Conservation (phyloP, 2,888 invertebrate species). For the Calephelis perditalis region DNA sequence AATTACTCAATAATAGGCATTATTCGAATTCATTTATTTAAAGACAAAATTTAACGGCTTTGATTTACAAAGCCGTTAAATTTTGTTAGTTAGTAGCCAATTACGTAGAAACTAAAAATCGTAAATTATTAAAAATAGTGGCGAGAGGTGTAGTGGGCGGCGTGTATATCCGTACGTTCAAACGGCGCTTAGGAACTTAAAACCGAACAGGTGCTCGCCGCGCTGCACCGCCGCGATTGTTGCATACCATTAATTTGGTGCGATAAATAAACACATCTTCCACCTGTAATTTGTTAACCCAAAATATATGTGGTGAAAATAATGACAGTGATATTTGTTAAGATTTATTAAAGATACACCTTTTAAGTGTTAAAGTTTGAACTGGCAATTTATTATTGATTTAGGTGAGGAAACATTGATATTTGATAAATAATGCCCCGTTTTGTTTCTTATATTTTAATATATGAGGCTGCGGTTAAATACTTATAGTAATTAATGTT, state of each 20-base stretch:
- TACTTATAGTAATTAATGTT: too few species aligned
- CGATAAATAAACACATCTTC: background rate
- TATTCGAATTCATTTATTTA: background rate
- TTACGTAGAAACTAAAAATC: background rate
- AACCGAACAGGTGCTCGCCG: slow-evolving; percentile 25
- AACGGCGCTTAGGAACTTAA: slow-evolving; percentile 3
- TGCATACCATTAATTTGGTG: slow-evolving; percentile 13
- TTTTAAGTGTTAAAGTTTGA: too few species aligned
- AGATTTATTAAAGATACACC: too few species aligned
- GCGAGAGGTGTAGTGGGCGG: slow-evolving; percentile 21
- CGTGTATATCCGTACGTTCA: slow-evolving; percentile 17
- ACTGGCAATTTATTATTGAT: too few species aligned
- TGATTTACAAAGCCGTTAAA: too few species aligned
- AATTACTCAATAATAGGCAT: too few species aligned
- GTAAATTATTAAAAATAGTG: slow-evolving; percentile 17
- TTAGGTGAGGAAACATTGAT: too few species aligned
- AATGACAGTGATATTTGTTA: background rate
- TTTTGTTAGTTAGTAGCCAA: background rate
- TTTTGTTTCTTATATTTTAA: too few species aligned
- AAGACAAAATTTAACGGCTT: background rate
- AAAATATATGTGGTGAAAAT: background rate
- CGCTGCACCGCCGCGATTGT: slow-evolving; percentile 25
- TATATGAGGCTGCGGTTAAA: too few species aligned
- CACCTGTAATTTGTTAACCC: background rate
- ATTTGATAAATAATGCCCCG: too few species aligned